These are phyloP conservation scores for Phyllopteryx taeniolatus DNA, from an alignment of 2,113 vertebrate genomes.

Conservation along the genomic window DNA sequence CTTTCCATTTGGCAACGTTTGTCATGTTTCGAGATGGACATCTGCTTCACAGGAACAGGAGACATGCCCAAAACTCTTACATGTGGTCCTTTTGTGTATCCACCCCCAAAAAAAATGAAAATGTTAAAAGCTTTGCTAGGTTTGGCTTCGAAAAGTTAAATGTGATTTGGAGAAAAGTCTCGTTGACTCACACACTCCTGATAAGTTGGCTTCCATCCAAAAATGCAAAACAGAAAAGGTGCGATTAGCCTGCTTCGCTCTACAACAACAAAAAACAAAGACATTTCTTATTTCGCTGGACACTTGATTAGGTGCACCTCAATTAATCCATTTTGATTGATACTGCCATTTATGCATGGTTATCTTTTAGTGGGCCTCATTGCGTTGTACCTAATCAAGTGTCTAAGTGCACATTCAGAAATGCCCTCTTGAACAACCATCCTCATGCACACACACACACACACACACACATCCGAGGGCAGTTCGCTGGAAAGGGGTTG, in stretches of 20 bases:
- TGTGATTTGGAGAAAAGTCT: not conserved
- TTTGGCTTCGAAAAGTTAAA: not conserved
- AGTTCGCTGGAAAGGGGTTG: constrained; percentile 66
- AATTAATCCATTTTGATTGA: not conserved
- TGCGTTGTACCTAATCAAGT: not conserved
- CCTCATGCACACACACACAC: constrained; percentile 35
- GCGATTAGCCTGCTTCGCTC: not conserved
- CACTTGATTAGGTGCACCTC: not conserved
- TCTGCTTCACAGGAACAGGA: too few species aligned
- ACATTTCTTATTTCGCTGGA: not conserved
- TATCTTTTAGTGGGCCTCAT: not conserved
- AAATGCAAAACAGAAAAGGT: not conserved
- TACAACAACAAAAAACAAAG: not conserved
- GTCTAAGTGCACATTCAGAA: constrained; percentile 25
- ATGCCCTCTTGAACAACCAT: constrained; percentile 56
- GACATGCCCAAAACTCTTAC: too few species aligned
- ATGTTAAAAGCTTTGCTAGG: not conserved
- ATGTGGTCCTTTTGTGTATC: too few species aligned
- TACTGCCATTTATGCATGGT: not conserved
- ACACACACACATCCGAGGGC: constrained; percentile 54
- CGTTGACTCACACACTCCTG: not conserved
- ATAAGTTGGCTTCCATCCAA: not conserved
- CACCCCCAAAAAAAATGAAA: too few species aligned
- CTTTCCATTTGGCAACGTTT: too few species aligned
- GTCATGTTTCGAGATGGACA: too few species aligned